These are phyloP conservation scores for Pyrgilauda ruficollis DNA, from an alignment of 2,113 vertebrate species.

Conservation along the genomic window DNA sequence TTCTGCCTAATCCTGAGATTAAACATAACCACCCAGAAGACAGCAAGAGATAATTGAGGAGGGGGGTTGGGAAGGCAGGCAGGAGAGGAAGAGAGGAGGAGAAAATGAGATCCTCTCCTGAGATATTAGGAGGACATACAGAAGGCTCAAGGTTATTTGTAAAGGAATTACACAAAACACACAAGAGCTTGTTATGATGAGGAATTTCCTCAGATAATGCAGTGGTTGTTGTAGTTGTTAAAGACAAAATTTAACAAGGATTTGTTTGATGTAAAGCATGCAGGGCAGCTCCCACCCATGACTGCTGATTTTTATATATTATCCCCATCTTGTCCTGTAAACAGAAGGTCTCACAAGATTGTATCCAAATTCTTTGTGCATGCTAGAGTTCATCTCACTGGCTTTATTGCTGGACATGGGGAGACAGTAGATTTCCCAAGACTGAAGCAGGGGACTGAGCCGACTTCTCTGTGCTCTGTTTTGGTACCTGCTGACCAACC, in stretches of 20 bases:
- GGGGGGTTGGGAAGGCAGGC: background rate
- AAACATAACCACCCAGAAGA: conserved; percentile 74
- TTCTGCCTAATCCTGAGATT: conserved; percentile 77
- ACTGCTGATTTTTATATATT: background rate
- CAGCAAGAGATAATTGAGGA: conserved; percentile 46
- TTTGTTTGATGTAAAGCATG: conserved; percentile 20
- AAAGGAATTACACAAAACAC: conserved; percentile 64
- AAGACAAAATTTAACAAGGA: conserved; percentile 48
- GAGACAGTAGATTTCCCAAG: background rate
- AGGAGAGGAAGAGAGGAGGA: background rate
- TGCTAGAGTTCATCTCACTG: background rate
- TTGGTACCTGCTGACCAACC: background rate
- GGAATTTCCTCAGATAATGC: conserved; percentile 57
- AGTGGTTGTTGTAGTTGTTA: conserved; percentile 22
- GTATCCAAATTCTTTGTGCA: background rate
- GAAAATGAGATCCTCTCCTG: conserved; percentile 43
- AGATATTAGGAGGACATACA: conserved; percentile 61
- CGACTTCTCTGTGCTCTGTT: background rate
- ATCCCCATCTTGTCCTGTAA: background rate
- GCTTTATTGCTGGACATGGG: background rate
- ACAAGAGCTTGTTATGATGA: conserved; percentile 50
- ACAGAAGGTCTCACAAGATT: background rate
- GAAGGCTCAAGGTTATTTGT: conserved; percentile 70
- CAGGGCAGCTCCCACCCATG: background rate
- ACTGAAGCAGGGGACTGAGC: background rate